These are phyloP conservation scores for Andrena praecox DNA, from an alignment of 2,888 invertebrate species.

Conservation along the genomic window DNA sequence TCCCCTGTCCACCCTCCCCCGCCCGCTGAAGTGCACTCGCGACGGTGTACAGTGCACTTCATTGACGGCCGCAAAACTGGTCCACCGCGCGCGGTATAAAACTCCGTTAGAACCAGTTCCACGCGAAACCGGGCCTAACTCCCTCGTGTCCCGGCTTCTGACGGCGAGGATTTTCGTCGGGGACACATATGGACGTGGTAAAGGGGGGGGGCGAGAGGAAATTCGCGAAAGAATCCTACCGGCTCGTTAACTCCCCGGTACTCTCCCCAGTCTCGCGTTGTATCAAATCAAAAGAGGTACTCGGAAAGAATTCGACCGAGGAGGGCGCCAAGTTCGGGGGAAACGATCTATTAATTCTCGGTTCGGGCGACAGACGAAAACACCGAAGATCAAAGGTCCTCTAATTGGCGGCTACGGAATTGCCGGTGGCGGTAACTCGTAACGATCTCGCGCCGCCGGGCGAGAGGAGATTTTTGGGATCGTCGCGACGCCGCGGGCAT, in stretches of 20 bases:
- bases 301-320: background rate
- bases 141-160: conserved; percentile 9
- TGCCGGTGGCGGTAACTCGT: background rate
- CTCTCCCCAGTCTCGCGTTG: background rate
- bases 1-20: background rate
- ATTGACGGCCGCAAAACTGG: conserved; percentile 70
- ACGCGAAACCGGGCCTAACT: conserved; percentile 44
- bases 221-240: conserved; percentile 14
- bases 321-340: background rate
- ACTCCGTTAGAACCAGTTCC: conserved; percentile 72
- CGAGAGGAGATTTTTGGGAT: background rate
- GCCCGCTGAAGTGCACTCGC: conserved; percentile 49
- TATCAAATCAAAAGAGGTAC: background rate
- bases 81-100: conserved; percentile 66
- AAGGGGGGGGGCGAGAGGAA: background rate
- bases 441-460: background rate
- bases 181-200: background rate
- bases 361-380: conserved; percentile 1
- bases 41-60: conserved; percentile 68
- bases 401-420: conserved; percentile 4
- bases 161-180: background rate
- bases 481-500: background rate
- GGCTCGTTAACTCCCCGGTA: background rate
- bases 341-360: conserved; percentile 11
- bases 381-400: background rate